Percentiles rank a stretch among this genome's conserved stretches.
Evolutionary conservation across 92 coral and sea anemone genomes (phyloP).

Genomic region (Porites lobata): DNA sequence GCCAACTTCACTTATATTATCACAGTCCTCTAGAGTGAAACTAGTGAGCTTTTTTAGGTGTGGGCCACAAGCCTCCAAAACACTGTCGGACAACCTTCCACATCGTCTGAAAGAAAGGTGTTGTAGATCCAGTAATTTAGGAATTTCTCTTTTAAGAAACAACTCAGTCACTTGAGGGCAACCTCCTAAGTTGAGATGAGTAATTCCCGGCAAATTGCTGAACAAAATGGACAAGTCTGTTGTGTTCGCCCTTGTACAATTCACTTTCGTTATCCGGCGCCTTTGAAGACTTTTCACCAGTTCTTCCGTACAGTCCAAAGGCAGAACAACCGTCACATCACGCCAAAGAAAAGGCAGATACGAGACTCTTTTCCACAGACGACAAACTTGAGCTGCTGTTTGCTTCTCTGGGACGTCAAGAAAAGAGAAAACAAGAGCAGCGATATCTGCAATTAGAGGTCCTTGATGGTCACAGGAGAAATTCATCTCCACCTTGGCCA

Average conservation of each 20-base stretch:
- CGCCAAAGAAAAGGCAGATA: constrained; percentile 89
- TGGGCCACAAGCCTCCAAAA: constrained; percentile 86
- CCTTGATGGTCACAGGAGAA: constrained; percentile 72
- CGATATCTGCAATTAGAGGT: constrained; percentile 92
- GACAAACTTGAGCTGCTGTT: constrained; percentile 86
- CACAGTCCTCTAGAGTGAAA: constrained; percentile 87
- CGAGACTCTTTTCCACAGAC: constrained; percentile 80
- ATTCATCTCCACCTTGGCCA: constrained; percentile 29
- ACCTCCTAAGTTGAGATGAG: constrained; percentile 86
- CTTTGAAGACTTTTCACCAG: constrained; percentile 77
- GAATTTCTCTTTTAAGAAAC: constrained; percentile 75
- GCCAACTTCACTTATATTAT: constrained; percentile 84
- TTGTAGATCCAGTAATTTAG: constrained; percentile 68
- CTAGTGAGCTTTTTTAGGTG: constrained; percentile 74
- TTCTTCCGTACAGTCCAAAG: constrained; percentile 70
- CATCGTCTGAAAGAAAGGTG: constrained; percentile 89
- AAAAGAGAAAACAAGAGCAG: constrained; percentile 87
- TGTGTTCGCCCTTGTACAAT: constrained; percentile 81
- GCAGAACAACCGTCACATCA: constrained; percentile 77
- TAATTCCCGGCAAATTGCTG: constrained; percentile 74
- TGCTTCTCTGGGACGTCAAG: constrained; percentile 81
- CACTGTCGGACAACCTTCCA: constrained; percentile 78
- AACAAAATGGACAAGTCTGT: constrained; percentile 80
- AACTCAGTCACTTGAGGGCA: constrained; percentile 87
- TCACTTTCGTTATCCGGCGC: constrained; percentile 81